A percentile compares a stretch with the other conserved stretches of the same genome.
Conservation (phyloP, 2,113 vertebrate species). For the Callithrix jacchus region DNA sequence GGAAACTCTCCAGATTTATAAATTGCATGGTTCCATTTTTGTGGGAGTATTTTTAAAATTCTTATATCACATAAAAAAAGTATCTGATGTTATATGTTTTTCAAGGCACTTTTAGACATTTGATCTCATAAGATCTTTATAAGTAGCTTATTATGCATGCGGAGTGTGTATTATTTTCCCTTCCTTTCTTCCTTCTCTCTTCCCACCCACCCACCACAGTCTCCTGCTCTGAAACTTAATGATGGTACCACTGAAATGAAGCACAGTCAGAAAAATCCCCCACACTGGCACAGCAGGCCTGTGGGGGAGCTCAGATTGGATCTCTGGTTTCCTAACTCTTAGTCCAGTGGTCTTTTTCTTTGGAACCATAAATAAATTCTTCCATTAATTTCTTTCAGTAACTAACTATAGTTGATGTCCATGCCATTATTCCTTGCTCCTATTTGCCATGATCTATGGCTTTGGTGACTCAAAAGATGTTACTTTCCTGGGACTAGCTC, state of each 20-base stretch:
- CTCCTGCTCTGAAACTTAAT: not conserved
- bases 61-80: not conserved
- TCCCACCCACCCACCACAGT: too few species aligned
- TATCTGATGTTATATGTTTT: not conserved
- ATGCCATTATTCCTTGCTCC: not conserved
- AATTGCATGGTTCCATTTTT: conserved; percentile 31
- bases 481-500: not conserved
- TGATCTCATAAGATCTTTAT: not conserved
- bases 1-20: not conserved
- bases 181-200: not conserved
- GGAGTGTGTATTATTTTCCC: not conserved
- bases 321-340: not conserved
- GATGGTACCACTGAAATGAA: not conserved
- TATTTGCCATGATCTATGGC: not conserved
- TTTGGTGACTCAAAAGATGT: not conserved
- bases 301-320: not conserved
- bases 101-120: not conserved
- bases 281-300: not conserved
- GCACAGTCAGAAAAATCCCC: not conserved
- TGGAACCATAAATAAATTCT: not conserved
- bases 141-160: not conserved
- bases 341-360: not conserved
- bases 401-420: not conserved
- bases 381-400: not conserved
- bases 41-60: conserved; percentile 13